Conservation (phyloP, 2,113 vertebrate genomes). For the Emydura subglobosa region DNA sequence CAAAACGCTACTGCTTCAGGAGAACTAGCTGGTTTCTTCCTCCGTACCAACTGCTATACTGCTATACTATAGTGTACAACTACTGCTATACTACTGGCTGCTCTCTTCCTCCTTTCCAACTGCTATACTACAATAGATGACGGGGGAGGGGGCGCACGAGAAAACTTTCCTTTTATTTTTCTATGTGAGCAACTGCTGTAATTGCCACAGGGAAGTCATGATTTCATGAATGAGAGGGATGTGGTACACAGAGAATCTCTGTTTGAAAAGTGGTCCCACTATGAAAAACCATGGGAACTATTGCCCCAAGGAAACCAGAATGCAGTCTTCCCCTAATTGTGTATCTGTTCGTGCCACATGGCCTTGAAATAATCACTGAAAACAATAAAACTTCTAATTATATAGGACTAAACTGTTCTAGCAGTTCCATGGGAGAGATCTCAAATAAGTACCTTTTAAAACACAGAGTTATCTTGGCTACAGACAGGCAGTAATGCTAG, state of each 20-base stretch:
- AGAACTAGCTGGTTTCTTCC: not conserved
- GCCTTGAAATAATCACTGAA: not conserved
- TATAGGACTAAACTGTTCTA: not conserved
- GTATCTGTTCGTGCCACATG: not conserved
- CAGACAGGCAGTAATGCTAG: rapidly evolving
- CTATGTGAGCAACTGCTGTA: not conserved
- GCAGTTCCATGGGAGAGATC: not conserved
- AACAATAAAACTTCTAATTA: not conserved
- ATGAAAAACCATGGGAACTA: not conserved
- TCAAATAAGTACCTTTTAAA: not conserved
- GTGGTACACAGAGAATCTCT: rapidly evolving
- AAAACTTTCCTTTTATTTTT: not conserved
- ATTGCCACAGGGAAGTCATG: not conserved
- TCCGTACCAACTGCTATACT: not conserved
- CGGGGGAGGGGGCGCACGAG: not conserved
- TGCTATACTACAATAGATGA: not conserved
- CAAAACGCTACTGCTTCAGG: too few species aligned
- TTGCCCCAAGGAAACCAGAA: not conserved
- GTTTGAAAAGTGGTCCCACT: not conserved
- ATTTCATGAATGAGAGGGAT: not conserved
- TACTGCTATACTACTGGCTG: not conserved
- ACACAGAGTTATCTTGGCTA: not conserved
- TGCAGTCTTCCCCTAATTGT: not conserved
- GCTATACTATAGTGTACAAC: not conserved
- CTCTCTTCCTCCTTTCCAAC: not conserved